phyloP scores from a whole-genome alignment of 2,113 vertebrate genomes.

The Neotoma lepida region DNA sequence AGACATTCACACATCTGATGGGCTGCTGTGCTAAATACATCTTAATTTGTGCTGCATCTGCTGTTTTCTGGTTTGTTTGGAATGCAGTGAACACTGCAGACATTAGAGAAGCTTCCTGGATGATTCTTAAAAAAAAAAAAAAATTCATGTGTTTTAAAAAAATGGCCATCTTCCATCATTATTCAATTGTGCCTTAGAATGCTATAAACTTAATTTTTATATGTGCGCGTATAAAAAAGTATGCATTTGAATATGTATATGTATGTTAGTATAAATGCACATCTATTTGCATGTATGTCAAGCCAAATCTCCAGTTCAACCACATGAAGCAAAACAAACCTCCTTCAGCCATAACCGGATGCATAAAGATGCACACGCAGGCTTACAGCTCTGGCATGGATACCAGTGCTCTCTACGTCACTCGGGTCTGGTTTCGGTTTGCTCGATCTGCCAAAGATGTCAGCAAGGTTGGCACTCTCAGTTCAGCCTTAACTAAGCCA shows the following conservation, averaged over 20 bases:
- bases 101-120: conserved; percentile 82
- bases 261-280: conserved; percentile 50
- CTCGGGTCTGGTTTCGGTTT: not conserved
- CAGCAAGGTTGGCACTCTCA: conserved; percentile 34
- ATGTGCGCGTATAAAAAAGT: conserved; percentile 20
- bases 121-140: conserved; percentile 80
- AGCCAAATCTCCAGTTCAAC: conserved; percentile 62
- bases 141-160: conserved; percentile 72
- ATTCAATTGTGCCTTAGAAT: conserved; percentile 78
- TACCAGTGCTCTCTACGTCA: not conserved
- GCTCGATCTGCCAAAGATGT: not conserved
- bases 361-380: not conserved
- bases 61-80: conserved; percentile 91
- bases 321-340: conserved; percentile 57
- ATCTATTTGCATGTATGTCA: conserved; percentile 37
- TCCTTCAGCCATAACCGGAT: not conserved
- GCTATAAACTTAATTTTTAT: conserved; percentile 61
- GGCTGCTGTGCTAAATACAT: conserved; percentile 91
- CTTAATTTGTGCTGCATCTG: conserved; percentile 92
- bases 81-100: conserved; percentile 87
- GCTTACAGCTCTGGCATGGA: not conserved
- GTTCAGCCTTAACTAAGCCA: conserved; percentile 52
- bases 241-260: conserved; percentile 45
- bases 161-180: conserved; percentile 84
- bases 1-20: conserved; percentile 89